Conservation (phyloP, 2,888 invertebrate genomes). For the Alentia gelatinosa region DNA sequence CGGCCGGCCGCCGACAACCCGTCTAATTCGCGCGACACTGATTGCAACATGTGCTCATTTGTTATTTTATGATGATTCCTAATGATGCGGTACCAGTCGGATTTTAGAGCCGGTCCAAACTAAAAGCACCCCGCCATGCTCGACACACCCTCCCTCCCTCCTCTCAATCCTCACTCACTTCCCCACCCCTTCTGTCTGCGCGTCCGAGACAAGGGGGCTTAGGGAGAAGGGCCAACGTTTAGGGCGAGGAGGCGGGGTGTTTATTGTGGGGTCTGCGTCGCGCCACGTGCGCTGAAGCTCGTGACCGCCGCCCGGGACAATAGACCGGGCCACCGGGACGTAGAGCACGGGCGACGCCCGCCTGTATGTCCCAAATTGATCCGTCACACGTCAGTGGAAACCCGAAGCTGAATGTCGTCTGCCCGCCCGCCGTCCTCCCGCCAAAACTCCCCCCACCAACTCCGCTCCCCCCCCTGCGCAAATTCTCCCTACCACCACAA, state of each 20-base stretch:
- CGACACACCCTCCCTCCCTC: background rate
- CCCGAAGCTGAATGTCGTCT: background rate
- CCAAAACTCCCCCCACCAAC: slow-evolving; percentile 1
- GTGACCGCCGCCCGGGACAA: background rate
- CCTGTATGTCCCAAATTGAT: slow-evolving; percentile 48
- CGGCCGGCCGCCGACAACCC: background rate
- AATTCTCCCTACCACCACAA: too few species aligned
- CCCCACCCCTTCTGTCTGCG: background rate
- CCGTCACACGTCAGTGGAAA: slow-evolving; percentile 47
- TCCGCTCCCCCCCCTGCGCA: too few species aligned
- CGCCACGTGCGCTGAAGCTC: background rate
- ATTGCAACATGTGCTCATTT: slow-evolving; percentile 54
- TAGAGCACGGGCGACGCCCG: background rate
- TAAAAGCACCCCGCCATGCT: background rate
- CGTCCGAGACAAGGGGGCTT: background rate
- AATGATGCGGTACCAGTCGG: slow-evolving; percentile 31
- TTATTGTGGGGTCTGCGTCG: background rate
- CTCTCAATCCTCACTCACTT: background rate
- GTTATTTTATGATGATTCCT: slow-evolving; percentile 44
- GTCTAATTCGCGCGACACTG: slow-evolving; percentile 46
- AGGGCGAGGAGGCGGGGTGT: background rate
- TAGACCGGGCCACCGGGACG: background rate
- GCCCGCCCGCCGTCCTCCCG: background rate
- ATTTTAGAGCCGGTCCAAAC: background rate
- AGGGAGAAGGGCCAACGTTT: background rate